These are phyloP conservation scores for Theretra japonica DNA, from an alignment of 2,888 invertebrate species.

Conservation along the genomic window DNA sequence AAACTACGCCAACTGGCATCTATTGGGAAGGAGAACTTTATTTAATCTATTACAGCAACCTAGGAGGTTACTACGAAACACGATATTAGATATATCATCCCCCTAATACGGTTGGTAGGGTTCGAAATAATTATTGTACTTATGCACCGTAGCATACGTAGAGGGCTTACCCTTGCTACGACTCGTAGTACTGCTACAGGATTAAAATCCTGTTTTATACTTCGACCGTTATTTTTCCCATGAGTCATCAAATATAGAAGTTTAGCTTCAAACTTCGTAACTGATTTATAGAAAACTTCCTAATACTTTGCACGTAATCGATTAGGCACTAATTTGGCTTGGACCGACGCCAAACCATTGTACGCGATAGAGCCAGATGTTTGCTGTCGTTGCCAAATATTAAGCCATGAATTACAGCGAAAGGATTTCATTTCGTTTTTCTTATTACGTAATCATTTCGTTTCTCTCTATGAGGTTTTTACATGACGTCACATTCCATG, in stretches of 20 bases:
- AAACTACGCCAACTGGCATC: too few relatives aligned
- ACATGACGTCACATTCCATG: neutral
- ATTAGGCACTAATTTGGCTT: conserved; percentile 24
- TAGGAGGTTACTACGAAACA: too few relatives aligned
- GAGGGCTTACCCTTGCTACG: neutral
- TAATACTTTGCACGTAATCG: conserved; percentile 17
- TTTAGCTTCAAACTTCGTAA: neutral
- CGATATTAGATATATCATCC: too few relatives aligned
- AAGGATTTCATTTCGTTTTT: neutral
- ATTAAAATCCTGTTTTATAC: neutral
- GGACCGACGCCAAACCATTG: conserved; percentile 24
- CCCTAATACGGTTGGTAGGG: too few relatives aligned
- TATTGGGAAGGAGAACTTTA: too few relatives aligned
- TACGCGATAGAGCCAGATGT: conserved; percentile 24
- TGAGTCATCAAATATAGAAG: neutral
- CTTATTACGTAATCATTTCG: neutral
- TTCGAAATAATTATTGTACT: neutral
- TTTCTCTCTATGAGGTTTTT: neutral
- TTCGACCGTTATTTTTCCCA: neutral
- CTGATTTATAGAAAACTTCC: neutral
- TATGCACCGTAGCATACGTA: neutral
- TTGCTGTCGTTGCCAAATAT: conserved; percentile 21
- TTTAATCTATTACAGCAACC: too few relatives aligned
- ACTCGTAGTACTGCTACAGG: neutral
- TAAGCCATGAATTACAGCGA: neutral